Evolutionary conservation across 1,140 invertebrate species (phyloP), one percentile per base, ranked within the genome.

Genomic region (Drosophila cardini): DNA sequence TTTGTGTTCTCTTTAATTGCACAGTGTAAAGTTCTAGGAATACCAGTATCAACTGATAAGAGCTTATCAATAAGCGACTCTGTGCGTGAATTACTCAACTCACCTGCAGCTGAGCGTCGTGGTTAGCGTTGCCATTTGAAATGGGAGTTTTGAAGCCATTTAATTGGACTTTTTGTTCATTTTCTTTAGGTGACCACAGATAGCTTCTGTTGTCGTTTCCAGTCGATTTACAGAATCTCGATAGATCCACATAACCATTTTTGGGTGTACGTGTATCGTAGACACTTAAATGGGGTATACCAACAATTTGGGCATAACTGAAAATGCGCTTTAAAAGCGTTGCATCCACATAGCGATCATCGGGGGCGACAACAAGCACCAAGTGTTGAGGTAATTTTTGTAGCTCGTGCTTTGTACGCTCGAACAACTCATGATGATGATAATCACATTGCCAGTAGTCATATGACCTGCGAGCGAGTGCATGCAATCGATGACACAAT

Each of bases 361-460:
- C 74, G 32, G 89, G 80, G 1, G 77, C 86, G 32, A 92, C 67
- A 4, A 92, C 73, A 3, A 92, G 40, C 53, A 85, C 86, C 21
- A 92, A 36, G 53, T 92, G 91, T 34, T 77, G 64, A 11, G 91
- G 91, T 38, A 79, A 52, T 64, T 92, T 92, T n/a, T 73, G 81
- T 26, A 91, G 63, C 42, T 85, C 70, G 50, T 53, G 42, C 73
- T 75, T 34, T 16, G 76, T 63, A 9, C 84, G 68, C 42, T 72
- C 64, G 32, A 71, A 56, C 16, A 73, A 40, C 43, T 84, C 82
- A 26, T 67, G 53, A 53, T 50, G 78, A 18, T 70, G 50, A 10
- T 60, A 63, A 56, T 84, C 75, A 77, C 80, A 75, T 72, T 79
- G 73, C 69, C 73, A 82, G 26, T 69, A 76, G 87, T 91, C 90